Evolutionary conservation across 2,888 invertebrate species (phyloP).

Genomic region (Athalia circularis): DNA sequence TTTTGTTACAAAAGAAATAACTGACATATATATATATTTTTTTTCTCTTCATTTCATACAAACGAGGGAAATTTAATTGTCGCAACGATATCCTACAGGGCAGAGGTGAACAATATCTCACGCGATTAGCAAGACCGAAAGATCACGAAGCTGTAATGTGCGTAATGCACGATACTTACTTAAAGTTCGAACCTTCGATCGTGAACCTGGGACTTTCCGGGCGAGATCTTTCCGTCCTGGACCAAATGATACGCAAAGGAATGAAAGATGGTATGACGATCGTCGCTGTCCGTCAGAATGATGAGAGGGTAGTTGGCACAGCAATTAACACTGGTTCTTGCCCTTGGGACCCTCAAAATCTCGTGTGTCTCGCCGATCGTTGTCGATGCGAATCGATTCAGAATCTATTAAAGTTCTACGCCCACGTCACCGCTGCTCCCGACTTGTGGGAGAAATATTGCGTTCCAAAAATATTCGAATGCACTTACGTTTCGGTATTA

Average conservation of each 20-base stretch:
- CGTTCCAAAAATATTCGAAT: constrained; percentile 60
- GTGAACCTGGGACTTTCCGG: constrained; percentile 58
- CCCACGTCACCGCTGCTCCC: constrained; percentile 54
- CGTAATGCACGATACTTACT: constrained; percentile 62
- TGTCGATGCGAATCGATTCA: constrained; percentile 51
- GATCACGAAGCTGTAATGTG: constrained; percentile 62
- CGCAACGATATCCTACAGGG: not conserved
- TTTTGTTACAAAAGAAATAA: too few relatives aligned
- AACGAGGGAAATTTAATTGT: not conserved
- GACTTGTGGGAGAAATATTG: constrained; percentile 58
- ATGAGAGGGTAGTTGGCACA: constrained; percentile 60
- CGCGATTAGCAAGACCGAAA: constrained; percentile 60
- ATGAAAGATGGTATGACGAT: constrained; percentile 61
- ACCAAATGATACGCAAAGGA: constrained; percentile 56
- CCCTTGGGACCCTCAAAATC: constrained; percentile 51
- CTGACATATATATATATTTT: too few relatives aligned
- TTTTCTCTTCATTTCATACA: not conserved
- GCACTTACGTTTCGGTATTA: constrained; percentile 60
- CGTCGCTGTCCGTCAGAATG: constrained; percentile 56
- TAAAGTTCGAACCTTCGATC: constrained; percentile 61
- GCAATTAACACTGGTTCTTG: constrained; percentile 58
- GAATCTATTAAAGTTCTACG: constrained; percentile 62
- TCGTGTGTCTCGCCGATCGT: constrained; percentile 51
- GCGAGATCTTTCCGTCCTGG: constrained; percentile 47
- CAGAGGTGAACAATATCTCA: constrained; percentile 24